Base-by-base conservation (phyloP, 2,888 invertebrate genomes). In the Scaptomyza flava region DNA sequence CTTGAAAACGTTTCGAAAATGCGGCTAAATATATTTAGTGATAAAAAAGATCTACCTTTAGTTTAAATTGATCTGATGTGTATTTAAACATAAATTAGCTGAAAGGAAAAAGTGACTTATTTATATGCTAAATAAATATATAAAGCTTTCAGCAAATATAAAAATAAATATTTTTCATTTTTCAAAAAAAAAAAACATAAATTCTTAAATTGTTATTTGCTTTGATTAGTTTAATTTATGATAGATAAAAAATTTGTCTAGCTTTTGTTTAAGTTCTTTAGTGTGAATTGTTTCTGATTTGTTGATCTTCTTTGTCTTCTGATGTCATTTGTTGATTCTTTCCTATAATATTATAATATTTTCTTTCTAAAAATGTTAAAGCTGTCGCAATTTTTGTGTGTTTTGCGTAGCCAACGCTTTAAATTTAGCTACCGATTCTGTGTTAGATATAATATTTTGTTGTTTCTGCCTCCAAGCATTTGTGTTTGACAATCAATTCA, bases 321-420 rank as follows among this genome's bases (percentile, higher is more conserved):
- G 89, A 87, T 88, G 89, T 89, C 87, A 89, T 84, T 72, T 81
- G 67, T 63, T 61, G 56, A 20, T 27, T 34, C 31, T 43, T 30
- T 23, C 23, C 2, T 23, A 23, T 23, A 23, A 2, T 34, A 33
- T 9, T 9, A 23, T 31, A 2, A 20, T 3, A 17, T 30, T 12
- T 17, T 20, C 12, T 33, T 68, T 68, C 62, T 51, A 68, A 68
- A 84, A 87, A 85, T 79, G 70, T 58, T 68, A 66, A 81, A 79
- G 52, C 17, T 17, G 17, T 17, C 17, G 17, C 17, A 17, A 17
- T 17, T 17, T n/a, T n/a, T n/a, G n/a, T n/a, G n/a, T n/a, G n/a
- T n/a, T n/a, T 17, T 17, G 17, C 17, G 17, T 17, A 17, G 17
- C 1, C 17, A 1, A 17, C 17, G 82, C 68, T 57, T 83, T 73